Evolutionary conservation across 2,113 vertebrate species (phyloP), one percentile per base, ranked within the genome.

Genomic region (Etheostoma cragini): DNA sequence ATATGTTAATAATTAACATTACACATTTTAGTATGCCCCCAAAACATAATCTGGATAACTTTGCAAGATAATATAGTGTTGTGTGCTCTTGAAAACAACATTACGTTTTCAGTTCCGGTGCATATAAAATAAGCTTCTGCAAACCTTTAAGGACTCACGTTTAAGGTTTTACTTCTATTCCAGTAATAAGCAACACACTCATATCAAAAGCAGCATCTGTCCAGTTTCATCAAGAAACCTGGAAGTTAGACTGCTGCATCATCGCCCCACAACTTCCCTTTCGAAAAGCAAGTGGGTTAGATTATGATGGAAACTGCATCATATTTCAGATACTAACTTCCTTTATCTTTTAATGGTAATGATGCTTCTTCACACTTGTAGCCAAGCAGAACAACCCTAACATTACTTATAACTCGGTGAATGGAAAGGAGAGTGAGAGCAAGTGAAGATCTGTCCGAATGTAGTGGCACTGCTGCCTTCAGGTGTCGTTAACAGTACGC

Each of bases 221-320:
- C 15, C 22, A 47, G 19, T 82, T 77, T 86, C 66, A 57, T 54
- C 15, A 22, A 72, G 57, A 16, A 71, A 75, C 33, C 63, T 24
- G n/a, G 33, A 13, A 6, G 21, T 63, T 0, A 54, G 15, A 30
- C 1, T 19, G 70, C 49, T 62, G 17, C 50, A 64, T 15, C 13
- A 3, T 16, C 17, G 0, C 1, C 22, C 45, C 42, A 26, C 76
- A 69, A 71, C 81, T 85, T 90, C 84, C 71, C 69, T 6, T 64
- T 81, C 76, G 1, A 35, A 2, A 24, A 47, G 50, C 13, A 68
- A 49, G 5, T 11, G 2, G 13, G 24, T 78, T n/a, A n/a, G 1
- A 21, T 17, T 42, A 6, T 17, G 46, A 60, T 57, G 12, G 5
- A 22, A 75, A 78, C 64, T 42, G 24, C 52, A 64, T 38, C 12